A percentile compares a stretch with the other conserved stretches of the same genome.
Evolutionary conservation across 2,113 vertebrate species (phyloP).

Genomic region (Chitala chitala): DNA sequence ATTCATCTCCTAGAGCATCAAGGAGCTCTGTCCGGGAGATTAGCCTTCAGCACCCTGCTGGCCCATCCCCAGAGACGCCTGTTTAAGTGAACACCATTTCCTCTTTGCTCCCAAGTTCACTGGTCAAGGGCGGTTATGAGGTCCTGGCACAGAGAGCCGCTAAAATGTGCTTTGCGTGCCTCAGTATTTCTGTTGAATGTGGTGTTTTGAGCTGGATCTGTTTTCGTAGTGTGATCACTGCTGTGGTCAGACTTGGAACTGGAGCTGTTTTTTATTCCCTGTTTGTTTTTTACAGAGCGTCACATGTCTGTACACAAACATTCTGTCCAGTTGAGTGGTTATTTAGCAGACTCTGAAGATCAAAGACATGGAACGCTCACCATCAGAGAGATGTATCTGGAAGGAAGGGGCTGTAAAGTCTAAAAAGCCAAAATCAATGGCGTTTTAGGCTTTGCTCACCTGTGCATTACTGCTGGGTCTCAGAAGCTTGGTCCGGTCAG

Average conservation of each 20-base stretch:
- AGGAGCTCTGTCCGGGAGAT: conserved; percentile 30
- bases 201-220: background rate
- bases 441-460: background rate
- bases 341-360: conserved; percentile 4
- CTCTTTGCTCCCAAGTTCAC: too few species aligned
- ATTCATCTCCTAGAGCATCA: background rate
- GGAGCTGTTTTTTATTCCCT: background rate
- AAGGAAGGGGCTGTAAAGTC: too few species aligned
- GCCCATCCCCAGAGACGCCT: background rate
- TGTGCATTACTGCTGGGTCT: background rate
- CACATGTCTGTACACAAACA: background rate
- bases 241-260: background rate
- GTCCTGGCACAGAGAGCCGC: conserved; percentile 7
- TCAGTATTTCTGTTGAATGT: background rate
- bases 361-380: background rate
- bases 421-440: background rate
- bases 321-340: background rate
- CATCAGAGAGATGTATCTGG: background rate
- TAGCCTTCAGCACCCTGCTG: conserved; percentile 24
- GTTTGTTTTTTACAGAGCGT: conserved; percentile 4
- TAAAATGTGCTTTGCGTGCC: background rate
- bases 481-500: background rate
- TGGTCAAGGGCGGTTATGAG: conserved; percentile 38
- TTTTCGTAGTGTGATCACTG: background rate
- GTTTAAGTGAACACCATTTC: too few species aligned